A percentile compares a stretch with the other conserved stretches of the same genome.
Conservation (phyloP, 2,888 invertebrate species). For the Hirtodrosophila duncani region DNA sequence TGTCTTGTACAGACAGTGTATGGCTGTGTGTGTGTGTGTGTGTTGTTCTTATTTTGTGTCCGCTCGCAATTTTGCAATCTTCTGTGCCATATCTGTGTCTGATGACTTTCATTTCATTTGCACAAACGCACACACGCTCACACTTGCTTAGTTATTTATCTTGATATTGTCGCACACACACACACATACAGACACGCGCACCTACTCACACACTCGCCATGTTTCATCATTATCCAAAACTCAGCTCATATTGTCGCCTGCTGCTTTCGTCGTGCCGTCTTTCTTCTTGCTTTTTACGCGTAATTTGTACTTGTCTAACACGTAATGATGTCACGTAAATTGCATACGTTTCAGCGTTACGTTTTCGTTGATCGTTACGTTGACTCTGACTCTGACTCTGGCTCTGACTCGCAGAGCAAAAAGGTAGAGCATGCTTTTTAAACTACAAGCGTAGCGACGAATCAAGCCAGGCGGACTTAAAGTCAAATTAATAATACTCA, state of each 20-base stretch:
- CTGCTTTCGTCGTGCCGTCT: conserved; percentile 13
- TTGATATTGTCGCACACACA: conserved; percentile 46
- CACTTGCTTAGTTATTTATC: conserved; percentile 56
- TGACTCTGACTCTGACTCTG: conserved; percentile 17
- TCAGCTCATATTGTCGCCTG: conserved; percentile 69
- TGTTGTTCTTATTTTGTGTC: too few species aligned
- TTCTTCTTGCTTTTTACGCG: conserved; percentile 36
- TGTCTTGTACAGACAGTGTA: too few species aligned
- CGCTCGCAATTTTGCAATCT: conserved; percentile 62
- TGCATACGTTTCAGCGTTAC: conserved; percentile 65
- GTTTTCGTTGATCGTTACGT: conserved; percentile 56
- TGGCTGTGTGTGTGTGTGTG: too few species aligned
- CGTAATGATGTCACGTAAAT: conserved; percentile 75
- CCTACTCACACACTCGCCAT: conserved; percentile 35
- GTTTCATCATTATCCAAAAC: conserved; percentile 73
- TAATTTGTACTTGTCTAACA: conserved; percentile 75
- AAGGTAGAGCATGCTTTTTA: too few species aligned
- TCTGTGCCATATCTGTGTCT: conserved; percentile 51
- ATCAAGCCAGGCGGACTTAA: conserved; percentile 43
- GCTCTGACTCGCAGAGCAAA: conserved; percentile 1
- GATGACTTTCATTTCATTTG: conserved; percentile 68
- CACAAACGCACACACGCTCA: conserved; percentile 30
- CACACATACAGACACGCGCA: conserved; percentile 7
- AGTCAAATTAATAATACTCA: conserved; percentile 70
- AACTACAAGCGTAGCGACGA: too few species aligned